Conservation (phyloP, 1,140 invertebrate genomes). For the Penaeus indicus region DNA sequence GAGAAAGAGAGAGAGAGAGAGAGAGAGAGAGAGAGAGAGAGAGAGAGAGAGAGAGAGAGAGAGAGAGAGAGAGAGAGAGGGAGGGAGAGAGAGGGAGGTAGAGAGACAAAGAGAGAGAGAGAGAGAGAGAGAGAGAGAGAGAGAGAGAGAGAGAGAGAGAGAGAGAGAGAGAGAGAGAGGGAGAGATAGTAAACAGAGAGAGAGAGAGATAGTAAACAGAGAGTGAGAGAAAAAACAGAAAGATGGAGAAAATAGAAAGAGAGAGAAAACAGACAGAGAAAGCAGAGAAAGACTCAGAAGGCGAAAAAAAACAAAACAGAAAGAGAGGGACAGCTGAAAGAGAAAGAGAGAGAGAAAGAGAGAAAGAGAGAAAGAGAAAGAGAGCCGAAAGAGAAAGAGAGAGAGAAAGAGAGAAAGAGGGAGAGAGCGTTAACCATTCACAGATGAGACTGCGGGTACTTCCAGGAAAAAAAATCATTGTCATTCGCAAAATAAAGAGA, state of each 20-base stretch:
- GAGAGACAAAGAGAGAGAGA: neutral
- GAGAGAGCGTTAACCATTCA: neutral
- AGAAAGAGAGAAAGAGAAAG: too few relatives aligned
- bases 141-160: too few relatives aligned
- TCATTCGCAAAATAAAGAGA: too few relatives aligned
- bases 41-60: constrained; percentile 13
- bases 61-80: neutral
- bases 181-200: too few relatives aligned
- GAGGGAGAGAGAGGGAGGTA: neutral
- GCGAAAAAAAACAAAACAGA: too few relatives aligned
- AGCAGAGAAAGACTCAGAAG: neutral
- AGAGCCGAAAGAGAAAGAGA: neutral
- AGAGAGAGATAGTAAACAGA: too few relatives aligned
- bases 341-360: too few relatives aligned
- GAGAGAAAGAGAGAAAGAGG: neutral
- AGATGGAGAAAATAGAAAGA: neutral
- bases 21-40: neutral
- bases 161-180: too few relatives aligned
- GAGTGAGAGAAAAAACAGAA: neutral
- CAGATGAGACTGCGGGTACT: too few relatives aligned
- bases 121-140: too few relatives aligned
- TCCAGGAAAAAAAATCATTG: too few relatives aligned
- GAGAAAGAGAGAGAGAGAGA: constrained; percentile 8
- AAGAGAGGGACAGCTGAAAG: neutral
- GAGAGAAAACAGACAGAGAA: neutral